A percentile compares a stretch with the other conserved stretches of the same genome.
phyloP scores from a whole-genome alignment of 2,113 vertebrate genomes.

The Osmerus eperlanus region DNA sequence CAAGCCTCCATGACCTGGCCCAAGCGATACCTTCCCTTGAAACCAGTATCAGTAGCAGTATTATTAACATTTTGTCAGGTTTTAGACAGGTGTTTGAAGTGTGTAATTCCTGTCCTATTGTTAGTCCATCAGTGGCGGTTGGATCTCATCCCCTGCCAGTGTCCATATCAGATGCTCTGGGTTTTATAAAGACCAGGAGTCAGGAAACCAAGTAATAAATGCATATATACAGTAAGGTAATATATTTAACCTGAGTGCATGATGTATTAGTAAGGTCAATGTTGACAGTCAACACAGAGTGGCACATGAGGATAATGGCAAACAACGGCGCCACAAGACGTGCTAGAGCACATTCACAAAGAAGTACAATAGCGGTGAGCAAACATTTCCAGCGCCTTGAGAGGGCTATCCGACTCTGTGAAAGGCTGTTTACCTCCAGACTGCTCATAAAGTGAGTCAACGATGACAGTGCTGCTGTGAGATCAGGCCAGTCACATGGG shows the following conservation, averaged over 20 bases:
- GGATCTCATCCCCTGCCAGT: conserved; percentile 7
- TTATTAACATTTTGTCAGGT: too few species aligned
- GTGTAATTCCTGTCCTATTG: not conserved
- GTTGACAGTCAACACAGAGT: too few species aligned
- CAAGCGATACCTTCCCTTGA: too few species aligned
- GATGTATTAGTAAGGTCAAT: too few species aligned
- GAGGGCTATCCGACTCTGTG: conserved; percentile 29
- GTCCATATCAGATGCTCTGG: conserved; percentile 40
- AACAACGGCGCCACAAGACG: conserved; percentile 1
- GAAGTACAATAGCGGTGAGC: conserved; percentile 34
- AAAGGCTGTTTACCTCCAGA: conserved; percentile 42
- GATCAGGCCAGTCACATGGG: conserved; percentile 43
- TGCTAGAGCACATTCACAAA: conserved; percentile 45
- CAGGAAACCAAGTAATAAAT: too few species aligned
- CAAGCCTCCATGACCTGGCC: too few species aligned
- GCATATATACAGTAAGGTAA: too few species aligned
- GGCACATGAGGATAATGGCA: too few species aligned
- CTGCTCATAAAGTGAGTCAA: conserved; percentile 56
- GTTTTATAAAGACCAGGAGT: not conserved
- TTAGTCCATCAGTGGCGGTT: too few species aligned
- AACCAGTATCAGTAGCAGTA: too few species aligned
- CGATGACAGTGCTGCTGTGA: conserved; percentile 42
- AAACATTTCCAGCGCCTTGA: conserved; percentile 35
- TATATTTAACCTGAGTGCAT: too few species aligned
- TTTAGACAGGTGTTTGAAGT: too few species aligned